A percentile compares a stretch with the other conserved stretches of the same genome.
These are phyloP conservation scores for Scaptodrosophila lebanonensis DNA, from an alignment of 1,140 invertebrate species.

Conservation along the genomic window DNA sequence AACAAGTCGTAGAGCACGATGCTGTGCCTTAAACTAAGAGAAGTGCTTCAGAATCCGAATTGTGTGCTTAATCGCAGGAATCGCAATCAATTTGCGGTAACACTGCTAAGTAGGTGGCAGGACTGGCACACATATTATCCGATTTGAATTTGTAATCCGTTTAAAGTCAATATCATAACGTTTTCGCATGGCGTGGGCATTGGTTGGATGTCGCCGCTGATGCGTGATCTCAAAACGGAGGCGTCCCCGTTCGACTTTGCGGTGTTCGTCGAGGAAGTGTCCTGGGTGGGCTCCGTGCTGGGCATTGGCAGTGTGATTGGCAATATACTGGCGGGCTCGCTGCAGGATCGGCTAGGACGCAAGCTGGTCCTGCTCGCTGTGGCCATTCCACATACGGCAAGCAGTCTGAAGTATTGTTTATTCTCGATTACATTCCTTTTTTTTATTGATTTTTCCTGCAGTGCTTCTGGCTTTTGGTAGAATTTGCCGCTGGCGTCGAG, in stretches of 20 bases:
- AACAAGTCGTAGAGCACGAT: no score
- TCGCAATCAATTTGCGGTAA: constrained; percentile 51
- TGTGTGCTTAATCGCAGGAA: constrained; percentile 53
- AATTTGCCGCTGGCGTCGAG: constrained; percentile 46
- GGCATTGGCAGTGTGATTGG: constrained; percentile 53
- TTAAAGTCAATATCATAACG: constrained; percentile 51
- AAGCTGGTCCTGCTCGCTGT: constrained; percentile 44
- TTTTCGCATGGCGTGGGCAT: constrained; percentile 56
- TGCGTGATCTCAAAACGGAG: constrained; percentile 40
- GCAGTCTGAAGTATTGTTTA: no score
- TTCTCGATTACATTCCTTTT: no score
- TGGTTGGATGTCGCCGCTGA: constrained; percentile 52
- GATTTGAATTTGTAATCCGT: background rate
- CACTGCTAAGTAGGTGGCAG: constrained; percentile 34
- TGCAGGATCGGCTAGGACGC: constrained; percentile 38
- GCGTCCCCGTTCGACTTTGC: constrained; percentile 32
- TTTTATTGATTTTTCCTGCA: background rate
- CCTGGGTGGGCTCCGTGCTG: constrained; percentile 56
- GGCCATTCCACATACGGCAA: constrained; percentile 52
- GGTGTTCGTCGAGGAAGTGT: constrained; percentile 41
- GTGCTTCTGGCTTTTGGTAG: constrained; percentile 59
- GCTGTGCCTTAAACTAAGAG: constrained; percentile 43
- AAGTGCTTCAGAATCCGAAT: constrained; percentile 26
- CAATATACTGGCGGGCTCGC: constrained; percentile 38
- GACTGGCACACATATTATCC: no score